phyloP scores from a whole-genome alignment of 2,113 vertebrate species.

The Petrocephalus microphthalmus region DNA sequence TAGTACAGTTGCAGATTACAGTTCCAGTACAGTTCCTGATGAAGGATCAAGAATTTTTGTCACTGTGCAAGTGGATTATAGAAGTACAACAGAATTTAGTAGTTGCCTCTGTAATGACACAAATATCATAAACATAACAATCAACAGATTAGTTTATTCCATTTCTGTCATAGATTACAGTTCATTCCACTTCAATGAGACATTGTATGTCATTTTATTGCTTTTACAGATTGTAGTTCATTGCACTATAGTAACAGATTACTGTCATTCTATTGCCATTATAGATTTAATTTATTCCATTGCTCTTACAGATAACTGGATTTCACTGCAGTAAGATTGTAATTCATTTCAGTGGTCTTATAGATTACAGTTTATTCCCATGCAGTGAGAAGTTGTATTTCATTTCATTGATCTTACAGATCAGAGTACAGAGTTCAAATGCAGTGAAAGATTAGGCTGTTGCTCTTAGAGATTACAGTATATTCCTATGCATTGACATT shows the following conservation, averaged over 20 bases:
- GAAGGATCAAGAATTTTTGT: background rate
- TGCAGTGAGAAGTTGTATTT: no score
- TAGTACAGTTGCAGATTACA: slow-evolving; percentile 54
- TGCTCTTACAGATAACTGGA: background rate
- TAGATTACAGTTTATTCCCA: no score
- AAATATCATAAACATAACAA: background rate
- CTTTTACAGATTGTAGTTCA: background rate
- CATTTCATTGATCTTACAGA: background rate
- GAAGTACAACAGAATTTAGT: background rate
- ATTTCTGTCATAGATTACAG: background rate
- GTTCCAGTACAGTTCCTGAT: background rate
- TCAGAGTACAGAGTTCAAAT: no score
- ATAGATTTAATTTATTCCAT: background rate
- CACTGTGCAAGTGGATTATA: background rate
- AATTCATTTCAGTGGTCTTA: background rate
- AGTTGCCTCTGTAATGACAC: background rate
- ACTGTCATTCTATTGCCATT: background rate
- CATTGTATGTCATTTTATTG: background rate
- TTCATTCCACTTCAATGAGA: background rate
- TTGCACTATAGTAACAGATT: background rate
- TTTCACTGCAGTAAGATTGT: background rate
- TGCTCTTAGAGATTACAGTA: background rate
- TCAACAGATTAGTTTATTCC: slow-evolving; percentile 51
- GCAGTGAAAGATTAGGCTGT: no score
- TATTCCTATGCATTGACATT: background rate